Percentiles rank a stretch among this genome's conserved stretches.
These are phyloP conservation scores for Conchocele bisecta DNA, from an alignment of 2,888 invertebrate species.

Conservation along the genomic window DNA sequence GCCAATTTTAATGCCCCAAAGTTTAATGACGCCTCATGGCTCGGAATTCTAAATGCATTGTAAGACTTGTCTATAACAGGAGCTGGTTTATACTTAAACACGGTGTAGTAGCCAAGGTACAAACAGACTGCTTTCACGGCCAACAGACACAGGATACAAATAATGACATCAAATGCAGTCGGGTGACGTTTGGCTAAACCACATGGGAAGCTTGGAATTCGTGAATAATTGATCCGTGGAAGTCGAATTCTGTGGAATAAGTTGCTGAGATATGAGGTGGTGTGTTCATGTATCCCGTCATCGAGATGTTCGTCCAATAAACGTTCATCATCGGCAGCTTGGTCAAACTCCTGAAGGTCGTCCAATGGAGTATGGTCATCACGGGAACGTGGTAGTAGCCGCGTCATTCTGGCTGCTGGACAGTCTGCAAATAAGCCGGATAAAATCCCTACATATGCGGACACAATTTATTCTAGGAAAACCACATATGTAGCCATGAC, in stretches of 20 bases:
- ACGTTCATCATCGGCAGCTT: not conserved
- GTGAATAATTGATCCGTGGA: too few species aligned
- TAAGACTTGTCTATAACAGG: conserved; percentile 78
- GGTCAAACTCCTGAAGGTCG: too few species aligned
- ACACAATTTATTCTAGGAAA: too few species aligned
- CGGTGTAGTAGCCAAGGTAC: conserved; percentile 65
- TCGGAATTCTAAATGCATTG: conserved; percentile 77
- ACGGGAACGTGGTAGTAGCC: not conserved
- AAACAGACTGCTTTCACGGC: conserved; percentile 49
- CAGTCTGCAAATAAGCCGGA: too few species aligned
- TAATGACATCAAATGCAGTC: conserved; percentile 23
- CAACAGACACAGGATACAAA: conserved; percentile 58
- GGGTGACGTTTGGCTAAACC: conserved; percentile 2
- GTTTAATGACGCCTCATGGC: conserved; percentile 73
- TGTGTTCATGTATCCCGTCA: not conserved
- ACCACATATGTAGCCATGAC: too few species aligned
- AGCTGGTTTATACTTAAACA: conserved; percentile 64
- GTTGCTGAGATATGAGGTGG: too few species aligned
- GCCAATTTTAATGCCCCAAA: conserved; percentile 71
- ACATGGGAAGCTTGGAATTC: too few species aligned
- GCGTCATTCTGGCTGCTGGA: too few species aligned
- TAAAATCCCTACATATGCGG: too few species aligned
- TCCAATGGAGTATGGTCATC: conserved; percentile 1
- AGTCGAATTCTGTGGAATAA: too few species aligned
- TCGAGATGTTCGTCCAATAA: conserved; percentile 2